Evolutionary conservation across 2,113 vertebrate species (phyloP).

Genomic region (Peromyscus californicus): DNA sequence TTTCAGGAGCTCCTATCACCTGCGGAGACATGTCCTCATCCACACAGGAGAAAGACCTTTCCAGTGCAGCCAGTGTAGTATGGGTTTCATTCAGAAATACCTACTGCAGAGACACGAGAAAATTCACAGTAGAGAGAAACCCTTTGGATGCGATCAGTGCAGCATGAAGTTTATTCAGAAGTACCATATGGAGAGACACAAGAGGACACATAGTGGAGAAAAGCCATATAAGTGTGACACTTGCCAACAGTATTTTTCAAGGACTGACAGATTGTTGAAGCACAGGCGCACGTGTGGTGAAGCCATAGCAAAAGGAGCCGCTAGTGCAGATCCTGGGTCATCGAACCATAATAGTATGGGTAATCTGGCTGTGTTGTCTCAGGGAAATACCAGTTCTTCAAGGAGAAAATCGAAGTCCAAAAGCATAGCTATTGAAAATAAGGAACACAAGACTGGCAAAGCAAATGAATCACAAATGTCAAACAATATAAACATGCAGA

Average conservation of each 20-base stretch:
- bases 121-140: conserved; percentile 99
- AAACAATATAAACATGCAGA: conserved; percentile 90
- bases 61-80: conserved; percentile 99
- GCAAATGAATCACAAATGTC: conserved; percentile 89
- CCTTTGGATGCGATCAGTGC: conserved; percentile 98
- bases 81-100: conserved; percentile 99
- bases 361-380: conserved; percentile 93
- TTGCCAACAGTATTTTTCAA: conserved; percentile 99
- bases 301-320: conserved; percentile 96
- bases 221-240: conserved; percentile 99
- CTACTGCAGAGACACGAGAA: conserved; percentile 98
- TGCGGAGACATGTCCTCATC: conserved; percentile 98
- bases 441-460: conserved; percentile 94
- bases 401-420: conserved; percentile 97
- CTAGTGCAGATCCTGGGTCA: conserved; percentile 92
- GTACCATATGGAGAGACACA: conserved; percentile 99
- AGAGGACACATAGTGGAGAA: conserved; percentile 99
- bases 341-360: conserved; percentile 90
- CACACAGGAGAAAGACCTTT: conserved; percentile 99
- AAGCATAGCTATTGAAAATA: conserved; percentile 90
- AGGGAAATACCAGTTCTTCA: conserved; percentile 97
- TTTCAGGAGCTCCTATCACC: conserved; percentile 99
- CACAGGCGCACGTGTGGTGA: conserved; percentile 99
- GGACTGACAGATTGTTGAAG: conserved; percentile 99
- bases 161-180: conserved; percentile 99